Evolutionary conservation across 2,888 invertebrate species (phyloP).

Genomic region (Camptogramma bilineatum): DNA sequence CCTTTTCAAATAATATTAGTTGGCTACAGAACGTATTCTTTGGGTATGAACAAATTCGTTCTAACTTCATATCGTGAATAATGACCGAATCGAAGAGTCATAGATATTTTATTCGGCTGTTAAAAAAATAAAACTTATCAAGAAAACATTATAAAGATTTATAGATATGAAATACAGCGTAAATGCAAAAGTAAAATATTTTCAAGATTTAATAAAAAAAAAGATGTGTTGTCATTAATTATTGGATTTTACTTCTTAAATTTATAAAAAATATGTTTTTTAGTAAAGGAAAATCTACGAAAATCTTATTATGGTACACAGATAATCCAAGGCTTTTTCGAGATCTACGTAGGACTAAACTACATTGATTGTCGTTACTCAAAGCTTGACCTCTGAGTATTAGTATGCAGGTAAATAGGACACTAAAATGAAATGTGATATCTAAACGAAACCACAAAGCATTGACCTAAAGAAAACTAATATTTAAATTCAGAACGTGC

Average conservation of each 20-base stretch:
- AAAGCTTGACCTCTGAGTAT: constrained; percentile 1
- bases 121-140: too few species aligned
- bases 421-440: constrained; percentile 22
- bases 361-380: constrained; percentile 3
- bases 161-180: too few species aligned
- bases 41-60: constrained; percentile 8
- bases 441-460: constrained; percentile 20
- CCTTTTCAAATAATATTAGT: constrained; percentile 13
- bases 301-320: neutral
- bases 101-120: too few species aligned
- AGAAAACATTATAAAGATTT: too few species aligned
- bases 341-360: constrained; percentile 5
- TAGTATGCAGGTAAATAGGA: neutral
- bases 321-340: neutral
- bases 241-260: neutral
- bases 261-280: neutral
- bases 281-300: neutral
- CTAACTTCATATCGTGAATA: too few species aligned
- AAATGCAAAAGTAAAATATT: too few species aligned
- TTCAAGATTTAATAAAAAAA: too few species aligned
- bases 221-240: neutral
- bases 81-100: too few species aligned
- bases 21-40: neutral
- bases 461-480: constrained; percentile 20
- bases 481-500: neutral